phyloP scores from a whole-genome alignment of 2,797 vertebrate genomes.

The Triplophysa yarkandensis region DNA sequence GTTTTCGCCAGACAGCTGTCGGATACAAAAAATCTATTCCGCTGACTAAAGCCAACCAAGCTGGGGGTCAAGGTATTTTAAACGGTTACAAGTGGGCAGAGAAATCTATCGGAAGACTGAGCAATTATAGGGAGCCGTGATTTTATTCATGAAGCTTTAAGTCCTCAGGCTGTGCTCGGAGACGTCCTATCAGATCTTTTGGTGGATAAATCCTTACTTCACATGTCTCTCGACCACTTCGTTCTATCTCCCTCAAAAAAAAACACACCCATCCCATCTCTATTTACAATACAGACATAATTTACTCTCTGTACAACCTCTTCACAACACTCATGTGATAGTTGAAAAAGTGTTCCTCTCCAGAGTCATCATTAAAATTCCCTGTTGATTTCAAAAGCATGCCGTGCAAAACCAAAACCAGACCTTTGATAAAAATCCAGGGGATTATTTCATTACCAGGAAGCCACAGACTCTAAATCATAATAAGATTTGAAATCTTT shows the following conservation, averaged over 20 bases:
- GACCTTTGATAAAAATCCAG: not conserved
- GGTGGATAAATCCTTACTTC: constrained; percentile 5
- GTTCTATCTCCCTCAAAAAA: not conserved
- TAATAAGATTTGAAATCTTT: constrained; percentile 3
- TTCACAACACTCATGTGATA: not conserved
- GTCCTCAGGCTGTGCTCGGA: constrained; percentile 4
- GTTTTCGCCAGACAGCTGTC: constrained; percentile 7
- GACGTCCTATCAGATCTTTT: constrained; percentile 1
- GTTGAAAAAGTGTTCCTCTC: constrained; percentile 1
- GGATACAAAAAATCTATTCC: constrained; percentile 5
- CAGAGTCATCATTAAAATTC: constrained; percentile 4
- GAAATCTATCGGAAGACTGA: not conserved
- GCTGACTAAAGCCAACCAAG: constrained; percentile 28
- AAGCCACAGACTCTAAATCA: constrained; percentile 1
- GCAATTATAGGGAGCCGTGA: not conserved
- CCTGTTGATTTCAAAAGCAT: constrained; percentile 23
- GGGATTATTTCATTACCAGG: not conserved
- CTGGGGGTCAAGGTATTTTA: no score
- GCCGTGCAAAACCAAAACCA: constrained; percentile 5
- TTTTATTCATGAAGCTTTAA: constrained; percentile 28
- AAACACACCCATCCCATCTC: not conserved
- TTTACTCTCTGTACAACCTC: constrained; percentile 2
- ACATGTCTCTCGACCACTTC: not conserved
- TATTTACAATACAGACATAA: not conserved
- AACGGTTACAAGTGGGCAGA: not conserved